Base-by-base conservation (phyloP, 1,140 invertebrate genomes). In the Agrilus planipennis region DNA sequence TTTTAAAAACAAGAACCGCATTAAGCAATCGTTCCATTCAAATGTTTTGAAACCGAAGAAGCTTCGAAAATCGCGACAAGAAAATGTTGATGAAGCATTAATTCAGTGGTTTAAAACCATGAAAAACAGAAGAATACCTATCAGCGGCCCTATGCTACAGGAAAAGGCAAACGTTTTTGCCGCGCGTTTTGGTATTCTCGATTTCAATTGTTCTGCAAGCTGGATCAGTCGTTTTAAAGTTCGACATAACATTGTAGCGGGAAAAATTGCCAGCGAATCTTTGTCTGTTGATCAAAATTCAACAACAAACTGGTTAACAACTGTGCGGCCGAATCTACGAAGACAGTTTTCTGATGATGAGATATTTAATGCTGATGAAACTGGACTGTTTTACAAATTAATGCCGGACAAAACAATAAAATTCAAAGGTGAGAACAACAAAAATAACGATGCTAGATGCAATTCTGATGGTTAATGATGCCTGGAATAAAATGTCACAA, bases 281-380 rank as follows among this genome's bases (percentile, higher is more conserved):
- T 47, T 47, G 10, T 20, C 52, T 48, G 49, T 34, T 47, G n/a
- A 15, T 43, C 52, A 56, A 21, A 53, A 53, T 46, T 51, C 50
- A 34, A 52, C 48, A 32, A 46, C 52, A 56, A 50, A 53, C 28
- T 55, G 50, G 53, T 50, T 61, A 17, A 51, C 39, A 29, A 52
- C 7, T 3, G 30, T 32, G 30, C 18, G 30, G 30, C 30, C 30
- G 18, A 17, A 32, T 16, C 15, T 32, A 16, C 30, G 30, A 14
- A 32, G 18, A 32, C 14, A 2, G 2, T 32, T 2, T 17, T 14
- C 15, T 16, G 7, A 32, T 32, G 14, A 32, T 17, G 30, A 32
- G 18, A 32, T 32, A 16, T 32, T 16, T 32, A 32, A 32, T 32
- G 2, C 30, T 17, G 30, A 32, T 32, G 30, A 7, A 32, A 14